These are phyloP conservation scores for Numida meleagris DNA, from an alignment of 2,113 vertebrate genomes.

Conservation along the genomic window DNA sequence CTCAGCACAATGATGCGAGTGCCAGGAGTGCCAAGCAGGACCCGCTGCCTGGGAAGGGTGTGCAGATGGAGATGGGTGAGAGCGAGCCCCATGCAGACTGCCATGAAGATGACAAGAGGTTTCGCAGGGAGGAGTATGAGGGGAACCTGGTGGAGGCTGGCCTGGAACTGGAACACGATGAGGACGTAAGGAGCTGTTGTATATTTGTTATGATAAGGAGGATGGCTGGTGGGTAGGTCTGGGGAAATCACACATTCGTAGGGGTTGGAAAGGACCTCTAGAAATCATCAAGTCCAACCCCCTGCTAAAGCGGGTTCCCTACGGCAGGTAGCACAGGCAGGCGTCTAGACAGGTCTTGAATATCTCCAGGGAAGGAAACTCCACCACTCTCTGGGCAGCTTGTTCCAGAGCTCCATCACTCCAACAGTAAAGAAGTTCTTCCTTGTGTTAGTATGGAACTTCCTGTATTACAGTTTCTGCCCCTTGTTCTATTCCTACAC, in stretches of 20 bases:
- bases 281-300: too few relatives aligned
- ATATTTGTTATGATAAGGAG: not conserved
- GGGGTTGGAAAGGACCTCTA: too few relatives aligned
- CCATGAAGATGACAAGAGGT: constrained; percentile 88
- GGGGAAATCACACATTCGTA: not conserved
- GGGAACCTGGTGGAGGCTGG: constrained; percentile 90
- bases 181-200: constrained; percentile 80
- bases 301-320: too few relatives aligned
- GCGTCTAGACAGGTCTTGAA: too few relatives aligned
- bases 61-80: constrained; percentile 75
- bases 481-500: too few relatives aligned
- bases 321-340: too few relatives aligned
- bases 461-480: too few relatives aligned
- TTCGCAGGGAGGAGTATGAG: constrained; percentile 89
- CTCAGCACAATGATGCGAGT: constrained; percentile 73
- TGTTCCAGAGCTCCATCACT: too few relatives aligned
- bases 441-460: too few relatives aligned
- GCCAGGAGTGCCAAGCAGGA: constrained; percentile 70
- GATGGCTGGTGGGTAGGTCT: not conserved
- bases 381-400: too few relatives aligned
- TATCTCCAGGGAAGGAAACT: too few relatives aligned
- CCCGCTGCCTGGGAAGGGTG: constrained; percentile 70
- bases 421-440: too few relatives aligned
- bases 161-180: constrained; percentile 91
- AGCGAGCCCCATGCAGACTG: constrained; percentile 77